Base-by-base conservation (phyloP, 2,797 vertebrate species). In the Sphaeramia orbicularis region DNA sequence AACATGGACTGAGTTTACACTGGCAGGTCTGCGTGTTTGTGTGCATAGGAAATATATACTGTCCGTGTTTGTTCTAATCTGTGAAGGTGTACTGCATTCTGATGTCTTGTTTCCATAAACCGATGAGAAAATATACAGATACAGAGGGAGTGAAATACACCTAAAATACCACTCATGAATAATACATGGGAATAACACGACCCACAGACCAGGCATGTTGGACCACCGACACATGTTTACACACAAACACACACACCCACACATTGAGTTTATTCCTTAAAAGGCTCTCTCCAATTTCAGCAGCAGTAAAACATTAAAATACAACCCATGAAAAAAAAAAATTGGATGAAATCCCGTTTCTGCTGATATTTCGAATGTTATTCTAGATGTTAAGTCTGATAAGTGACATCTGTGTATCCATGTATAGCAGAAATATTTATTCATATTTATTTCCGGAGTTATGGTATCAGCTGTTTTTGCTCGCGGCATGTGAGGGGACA, bases 151-250 rank as follows among this genome's bases (percentile, higher is more conserved):
- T 37, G 50, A 74, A 69, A 80, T 74, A 70, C 65, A 67, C 60
- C 62, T 45, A 67, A 80, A 87, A 78, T 62, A 69, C 32, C 35
- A 48, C 57, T 67, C 75, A 72, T 84, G 67, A 86, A 84, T 83
- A 71, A 85, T 84, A 67, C 18, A 11, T 53, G 14, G 38, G 32
- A 75, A 71, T 72, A 81, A 82, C 54, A 10, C 4, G 1, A 71
- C 21, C 53, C 37, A 47, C 43, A 64, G 60, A 63, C 36, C 38
- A 56, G 52, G 38, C 63, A 35, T 44, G 47, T 27, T 49, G 52
- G 66, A 71, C 55, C 44, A 27, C 42, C 1, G 0, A 59, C 45
- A 68, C 57, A 24, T 44, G 7, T 47, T 56, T 35, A 75, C 41
- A 42, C 36, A 57, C 47, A 40, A 4, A 47, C 45, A 37, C 57